Evolutionary conservation across 2,888 invertebrate genomes (phyloP).

Genomic region (Drosophila setosimentum): DNA sequence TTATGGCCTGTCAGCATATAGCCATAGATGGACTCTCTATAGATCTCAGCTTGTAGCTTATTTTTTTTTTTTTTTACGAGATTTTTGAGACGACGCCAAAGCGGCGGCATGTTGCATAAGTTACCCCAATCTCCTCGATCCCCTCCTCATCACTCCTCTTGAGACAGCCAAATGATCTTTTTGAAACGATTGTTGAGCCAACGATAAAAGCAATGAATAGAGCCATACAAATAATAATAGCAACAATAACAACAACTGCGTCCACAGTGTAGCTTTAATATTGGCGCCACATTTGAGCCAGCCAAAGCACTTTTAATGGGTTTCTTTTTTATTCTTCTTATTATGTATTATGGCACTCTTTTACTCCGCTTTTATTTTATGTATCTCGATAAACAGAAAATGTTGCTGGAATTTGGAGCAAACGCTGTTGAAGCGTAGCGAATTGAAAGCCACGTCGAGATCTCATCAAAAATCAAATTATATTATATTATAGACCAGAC

Average conservation of each 20-base stretch:
- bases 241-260: conserved; percentile 19
- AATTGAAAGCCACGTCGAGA: neutral
- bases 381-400: conserved; percentile 42
- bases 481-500: conserved; percentile 15
- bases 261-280: conserved; percentile 42
- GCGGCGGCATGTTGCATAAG: conserved; percentile 38
- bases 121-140: neutral
- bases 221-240: conserved; percentile 38
- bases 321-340: neutral
- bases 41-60: conserved; percentile 38
- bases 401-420: conserved; percentile 33
- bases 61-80: conserved; percentile 20
- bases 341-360: conserved; percentile 26
- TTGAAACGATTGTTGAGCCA: conserved; percentile 31
- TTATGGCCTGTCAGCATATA: conserved; percentile 49
- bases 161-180: conserved; percentile 35
- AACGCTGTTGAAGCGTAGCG: conserved; percentile 25
- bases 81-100: conserved; percentile 41
- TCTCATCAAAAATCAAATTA: conserved; percentile 13
- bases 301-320: conserved; percentile 1
- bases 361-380: conserved; percentile 12
- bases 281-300: conserved; percentile 56
- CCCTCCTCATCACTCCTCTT: neutral
- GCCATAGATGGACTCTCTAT: conserved; percentile 65
- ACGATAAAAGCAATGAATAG: conserved; percentile 45